phyloP scores from a whole-genome alignment of 2,888 invertebrate species.

The Holacanthella duospinosa region DNA sequence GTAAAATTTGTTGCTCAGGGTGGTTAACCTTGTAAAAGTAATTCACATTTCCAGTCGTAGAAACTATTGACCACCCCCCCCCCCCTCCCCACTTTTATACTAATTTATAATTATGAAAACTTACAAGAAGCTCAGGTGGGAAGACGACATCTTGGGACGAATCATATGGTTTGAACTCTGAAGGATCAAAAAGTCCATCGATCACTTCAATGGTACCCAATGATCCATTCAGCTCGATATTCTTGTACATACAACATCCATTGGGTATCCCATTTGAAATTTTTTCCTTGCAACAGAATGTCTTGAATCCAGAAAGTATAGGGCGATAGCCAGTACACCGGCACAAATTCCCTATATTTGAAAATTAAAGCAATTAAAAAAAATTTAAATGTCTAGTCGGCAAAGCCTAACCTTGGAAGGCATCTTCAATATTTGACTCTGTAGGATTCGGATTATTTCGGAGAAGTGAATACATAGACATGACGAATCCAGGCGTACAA shows the following conservation, averaged over 20 bases:
- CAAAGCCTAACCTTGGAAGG: slow-evolving; percentile 60
- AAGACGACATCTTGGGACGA: slow-evolving; percentile 81
- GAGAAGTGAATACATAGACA: slow-evolving; percentile 88
- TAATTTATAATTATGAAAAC: neutral
- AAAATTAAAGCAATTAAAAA: neutral
- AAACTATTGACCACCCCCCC: neutral
- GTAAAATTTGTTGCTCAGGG: too few relatives aligned
- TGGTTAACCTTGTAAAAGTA: too few relatives aligned
- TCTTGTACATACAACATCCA: slow-evolving; percentile 58
- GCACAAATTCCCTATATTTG: slow-evolving; percentile 56
- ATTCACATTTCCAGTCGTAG: neutral
- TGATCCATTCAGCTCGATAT: slow-evolving; percentile 10
- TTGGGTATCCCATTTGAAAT: slow-evolving; percentile 41
- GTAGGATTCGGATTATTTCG: slow-evolving; percentile 60
- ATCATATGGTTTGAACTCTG: slow-evolving; percentile 61
- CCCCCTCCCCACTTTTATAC: neutral
- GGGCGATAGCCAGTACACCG: slow-evolving; percentile 91
- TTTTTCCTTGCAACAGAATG: slow-evolving; percentile 46
- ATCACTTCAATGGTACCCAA: slow-evolving; percentile 39
- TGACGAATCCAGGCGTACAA: slow-evolving; percentile 91
- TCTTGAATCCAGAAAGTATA: slow-evolving; percentile 79
- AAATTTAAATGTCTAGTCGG: neutral
- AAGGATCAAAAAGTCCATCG: slow-evolving; percentile 48
- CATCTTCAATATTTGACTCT: slow-evolving; percentile 64
- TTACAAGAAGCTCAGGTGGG: slow-evolving; percentile 67